A percentile compares a stretch with the other conserved stretches of the same genome.
These are phyloP conservation scores for Diorhabda sublineata DNA, from an alignment of 1,140 invertebrate species.

Conservation along the genomic window DNA sequence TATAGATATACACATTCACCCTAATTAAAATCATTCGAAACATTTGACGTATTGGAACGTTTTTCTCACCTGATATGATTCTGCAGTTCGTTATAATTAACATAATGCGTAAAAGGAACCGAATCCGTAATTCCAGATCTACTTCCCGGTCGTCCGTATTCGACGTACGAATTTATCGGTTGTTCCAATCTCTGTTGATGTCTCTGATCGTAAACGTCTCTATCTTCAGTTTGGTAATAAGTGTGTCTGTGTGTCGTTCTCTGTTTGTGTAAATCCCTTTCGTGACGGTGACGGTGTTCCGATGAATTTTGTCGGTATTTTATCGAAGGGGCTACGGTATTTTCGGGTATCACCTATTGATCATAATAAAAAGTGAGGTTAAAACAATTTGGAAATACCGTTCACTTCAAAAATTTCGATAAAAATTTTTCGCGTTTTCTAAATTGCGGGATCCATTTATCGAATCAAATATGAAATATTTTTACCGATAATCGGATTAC, in stretches of 20 bases:
- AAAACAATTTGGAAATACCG: too few relatives aligned
- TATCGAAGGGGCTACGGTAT: slow-evolving; percentile 35
- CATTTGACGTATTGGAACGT: too few relatives aligned
- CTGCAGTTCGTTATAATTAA: slow-evolving; percentile 81
- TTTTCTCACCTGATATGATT: slow-evolving; percentile 66
- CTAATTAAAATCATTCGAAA: too few relatives aligned
- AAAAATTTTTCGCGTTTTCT: too few relatives aligned
- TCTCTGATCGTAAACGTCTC: slow-evolving; percentile 34
- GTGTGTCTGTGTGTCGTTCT: slow-evolving; percentile 32
- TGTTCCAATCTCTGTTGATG: slow-evolving; percentile 26
- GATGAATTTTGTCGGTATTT: slow-evolving; percentile 36
- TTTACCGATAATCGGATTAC: too few relatives aligned
- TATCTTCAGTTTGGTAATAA: slow-evolving; percentile 37
- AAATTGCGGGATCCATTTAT: too few relatives aligned
- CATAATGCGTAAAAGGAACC: slow-evolving; percentile 69
- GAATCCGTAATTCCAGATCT: slow-evolving; percentile 54
- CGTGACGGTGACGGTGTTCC: slow-evolving; percentile 27
- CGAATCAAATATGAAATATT: too few relatives aligned
- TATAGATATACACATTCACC: too few relatives aligned
- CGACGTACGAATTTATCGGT: slow-evolving; percentile 35
- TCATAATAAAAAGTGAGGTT: too few relatives aligned
- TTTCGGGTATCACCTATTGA: slow-evolving; percentile 40
- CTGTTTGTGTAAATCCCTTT: slow-evolving; percentile 34
- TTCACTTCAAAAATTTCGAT: too few relatives aligned
- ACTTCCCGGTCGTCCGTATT: slow-evolving; percentile 52